Evolutionary conservation across 2,888 invertebrate genomes (phyloP).

Genomic region (Sinhomidia bicolor): DNA sequence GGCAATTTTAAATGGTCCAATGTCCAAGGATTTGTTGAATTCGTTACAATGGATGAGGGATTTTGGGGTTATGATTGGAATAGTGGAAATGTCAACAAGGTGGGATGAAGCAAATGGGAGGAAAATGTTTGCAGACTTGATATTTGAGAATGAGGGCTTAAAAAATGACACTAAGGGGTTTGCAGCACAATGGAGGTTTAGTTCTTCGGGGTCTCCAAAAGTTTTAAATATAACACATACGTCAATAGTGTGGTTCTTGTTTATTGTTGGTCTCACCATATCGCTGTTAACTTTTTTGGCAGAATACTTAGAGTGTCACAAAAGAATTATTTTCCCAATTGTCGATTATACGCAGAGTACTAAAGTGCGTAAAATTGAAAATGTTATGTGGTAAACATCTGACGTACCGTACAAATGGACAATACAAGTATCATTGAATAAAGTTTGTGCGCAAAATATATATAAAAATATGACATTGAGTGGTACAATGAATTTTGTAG

Average conservation of each 20-base stretch:
- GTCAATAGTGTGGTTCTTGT: not conserved
- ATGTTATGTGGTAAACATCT: too few species aligned
- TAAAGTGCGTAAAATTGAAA: too few species aligned
- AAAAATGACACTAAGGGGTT: not conserved
- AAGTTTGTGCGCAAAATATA: too few species aligned
- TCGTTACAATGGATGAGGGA: slow-evolving; percentile 42
- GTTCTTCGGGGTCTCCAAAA: not conserved
- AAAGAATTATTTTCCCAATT: not conserved
- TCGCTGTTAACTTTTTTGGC: not conserved
- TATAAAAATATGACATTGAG: too few species aligned
- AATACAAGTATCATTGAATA: too few species aligned
- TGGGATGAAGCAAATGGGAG: not conserved
- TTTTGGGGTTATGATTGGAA: not conserved
- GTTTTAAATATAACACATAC: slow-evolving; percentile 26
- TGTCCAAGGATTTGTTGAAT: not conserved
- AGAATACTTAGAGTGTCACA: not conserved
- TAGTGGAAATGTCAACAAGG: not conserved
- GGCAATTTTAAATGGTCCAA: slow-evolving; percentile 25
- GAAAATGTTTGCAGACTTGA: not conserved
- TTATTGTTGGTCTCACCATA: not conserved
- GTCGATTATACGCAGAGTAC: too few species aligned
- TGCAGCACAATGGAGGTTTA: not conserved
- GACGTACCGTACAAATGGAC: too few species aligned
- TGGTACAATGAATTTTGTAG: too few species aligned
- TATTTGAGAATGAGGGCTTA: not conserved